Evolutionary conservation across 2,113 vertebrate genomes (phyloP).

Genomic region (Chaenogobius annularis): DNA sequence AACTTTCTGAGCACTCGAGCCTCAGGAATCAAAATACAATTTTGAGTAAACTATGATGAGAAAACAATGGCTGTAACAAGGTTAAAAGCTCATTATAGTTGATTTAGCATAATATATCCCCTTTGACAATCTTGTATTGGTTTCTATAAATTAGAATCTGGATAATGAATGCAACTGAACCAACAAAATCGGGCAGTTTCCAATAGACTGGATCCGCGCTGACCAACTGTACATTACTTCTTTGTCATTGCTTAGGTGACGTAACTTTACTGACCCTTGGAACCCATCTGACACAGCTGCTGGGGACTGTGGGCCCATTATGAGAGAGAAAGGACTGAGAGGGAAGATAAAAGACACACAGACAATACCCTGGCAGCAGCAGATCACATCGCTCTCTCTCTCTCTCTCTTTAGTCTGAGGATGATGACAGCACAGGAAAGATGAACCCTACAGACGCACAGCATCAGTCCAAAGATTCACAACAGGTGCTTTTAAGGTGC

Average conservation of each 20-base stretch:
- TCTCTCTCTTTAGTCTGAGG: not conserved
- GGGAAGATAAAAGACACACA: conserved; percentile 36
- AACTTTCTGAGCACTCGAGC: too few relatives aligned
- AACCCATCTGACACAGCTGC: not conserved
- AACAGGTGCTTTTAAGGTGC: not conserved
- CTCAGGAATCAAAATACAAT: too few relatives aligned
- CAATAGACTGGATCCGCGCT: not conserved
- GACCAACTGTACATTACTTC: not conserved
- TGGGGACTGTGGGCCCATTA: not conserved
- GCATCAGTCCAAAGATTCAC: not conserved
- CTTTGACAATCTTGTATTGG: too few relatives aligned
- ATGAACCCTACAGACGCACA: conserved; percentile 22
- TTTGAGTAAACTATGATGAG: too few relatives aligned
- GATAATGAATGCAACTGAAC: too few relatives aligned
- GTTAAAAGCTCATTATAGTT: too few relatives aligned
- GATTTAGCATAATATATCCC: too few relatives aligned
- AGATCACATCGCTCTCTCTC: not conserved
- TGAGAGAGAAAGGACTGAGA: not conserved
- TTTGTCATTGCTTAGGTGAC: not conserved
- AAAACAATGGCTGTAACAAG: too few relatives aligned
- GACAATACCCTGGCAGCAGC: conserved; percentile 9
- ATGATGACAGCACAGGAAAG: conserved; percentile 46
- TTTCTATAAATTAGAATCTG: too few relatives aligned
- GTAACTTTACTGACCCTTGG: too few relatives aligned
- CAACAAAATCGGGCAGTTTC: too few relatives aligned